Evolutionary conservation across 2,113 vertebrate species (phyloP).

Genomic region (Oncorhynchus keta): DNA sequence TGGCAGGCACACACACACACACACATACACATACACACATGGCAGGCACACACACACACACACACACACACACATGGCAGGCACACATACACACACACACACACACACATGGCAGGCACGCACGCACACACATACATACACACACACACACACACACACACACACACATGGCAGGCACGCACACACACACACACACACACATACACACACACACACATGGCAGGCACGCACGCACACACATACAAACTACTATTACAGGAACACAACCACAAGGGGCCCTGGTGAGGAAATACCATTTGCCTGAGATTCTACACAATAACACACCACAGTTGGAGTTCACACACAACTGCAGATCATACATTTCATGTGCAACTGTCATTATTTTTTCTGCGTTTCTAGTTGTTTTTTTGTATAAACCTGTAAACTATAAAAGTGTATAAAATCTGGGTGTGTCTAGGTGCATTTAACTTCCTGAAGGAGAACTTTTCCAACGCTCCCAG

Average conservation of each 20-base stretch:
- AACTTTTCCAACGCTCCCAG: constrained; percentile 92
- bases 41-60: background rate
- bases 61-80: background rate
- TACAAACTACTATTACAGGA: background rate
- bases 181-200: background rate
- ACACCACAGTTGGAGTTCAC: too few relatives aligned
- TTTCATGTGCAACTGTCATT: too few relatives aligned
- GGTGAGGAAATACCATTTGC: too few relatives aligned
- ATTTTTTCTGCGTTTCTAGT: too few relatives aligned
- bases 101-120: background rate
- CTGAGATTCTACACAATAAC: too few relatives aligned
- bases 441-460: constrained; percentile 67
- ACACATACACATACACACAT: background rate
- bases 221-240: background rate
- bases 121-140: background rate
- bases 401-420: too few relatives aligned
- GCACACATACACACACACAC: background rate
- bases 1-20: background rate
- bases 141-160: too few relatives aligned
- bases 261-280: too few relatives aligned
- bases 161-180: background rate
- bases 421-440: too few relatives aligned
- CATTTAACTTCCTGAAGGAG: constrained; percentile 89
- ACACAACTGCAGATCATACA: too few relatives aligned
- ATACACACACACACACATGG: background rate